Evolutionary conservation across 2,888 invertebrate species (phyloP).

Genomic region (Meghimatium bilineatum): DNA sequence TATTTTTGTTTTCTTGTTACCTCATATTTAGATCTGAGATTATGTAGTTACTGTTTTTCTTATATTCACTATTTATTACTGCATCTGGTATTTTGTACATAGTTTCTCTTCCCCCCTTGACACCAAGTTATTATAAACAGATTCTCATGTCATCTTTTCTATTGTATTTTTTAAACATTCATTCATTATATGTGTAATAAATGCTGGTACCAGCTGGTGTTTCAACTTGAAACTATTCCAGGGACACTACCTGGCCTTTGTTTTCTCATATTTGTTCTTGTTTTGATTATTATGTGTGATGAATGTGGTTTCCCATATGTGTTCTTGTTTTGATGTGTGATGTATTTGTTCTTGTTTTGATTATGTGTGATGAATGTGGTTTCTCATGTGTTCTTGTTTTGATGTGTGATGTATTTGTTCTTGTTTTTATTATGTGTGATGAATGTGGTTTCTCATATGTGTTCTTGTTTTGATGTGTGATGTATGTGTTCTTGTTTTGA

Average conservation of each 20-base stretch:
- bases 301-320: too few relatives aligned
- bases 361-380: too few relatives aligned
- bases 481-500: too few relatives aligned
- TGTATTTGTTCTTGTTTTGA: too few relatives aligned
- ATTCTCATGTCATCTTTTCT: conserved; percentile 2
- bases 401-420: too few relatives aligned
- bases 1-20: background rate
- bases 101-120: background rate
- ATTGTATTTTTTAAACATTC: background rate
- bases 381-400: too few relatives aligned
- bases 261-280: too few relatives aligned
- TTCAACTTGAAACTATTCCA: background rate
- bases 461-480: too few relatives aligned
- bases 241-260: background rate
- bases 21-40: conserved; percentile 15
- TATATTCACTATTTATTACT: background rate
- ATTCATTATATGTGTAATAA: conserved; percentile 30
- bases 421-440: too few relatives aligned
- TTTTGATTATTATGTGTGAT: too few relatives aligned
- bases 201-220: conserved; percentile 17
- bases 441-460: too few relatives aligned
- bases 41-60: background rate
- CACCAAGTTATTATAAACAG: background rate
- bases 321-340: too few relatives aligned
- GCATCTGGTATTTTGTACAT: conserved; percentile 2